phyloP scores from a whole-genome alignment of 2,888 invertebrate species.

The Cabera pusaria region DNA sequence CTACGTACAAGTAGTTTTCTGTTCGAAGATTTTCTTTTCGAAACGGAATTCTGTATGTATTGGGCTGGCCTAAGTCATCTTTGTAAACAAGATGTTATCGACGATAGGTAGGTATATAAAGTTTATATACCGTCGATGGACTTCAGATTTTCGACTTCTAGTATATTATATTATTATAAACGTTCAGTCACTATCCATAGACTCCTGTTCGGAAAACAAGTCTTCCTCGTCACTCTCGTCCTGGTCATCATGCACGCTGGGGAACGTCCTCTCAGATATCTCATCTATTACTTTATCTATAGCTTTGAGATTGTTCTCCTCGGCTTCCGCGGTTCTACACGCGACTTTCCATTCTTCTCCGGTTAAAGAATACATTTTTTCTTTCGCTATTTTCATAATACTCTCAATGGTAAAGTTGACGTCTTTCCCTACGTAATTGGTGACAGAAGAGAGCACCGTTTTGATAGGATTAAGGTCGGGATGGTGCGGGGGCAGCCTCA shows the following conservation, averaged over 20 bases:
- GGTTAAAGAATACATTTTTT: constrained; percentile 34
- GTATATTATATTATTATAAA: too few relatives aligned
- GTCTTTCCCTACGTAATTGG: constrained; percentile 37
- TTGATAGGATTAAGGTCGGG: constrained; percentile 40
- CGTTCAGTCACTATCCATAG: constrained; percentile 41
- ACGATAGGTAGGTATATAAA: too few relatives aligned
- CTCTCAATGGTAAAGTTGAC: constrained; percentile 34
- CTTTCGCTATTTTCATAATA: constrained; percentile 40
- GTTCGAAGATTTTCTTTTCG: too few relatives aligned
- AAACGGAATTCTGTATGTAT: too few relatives aligned
- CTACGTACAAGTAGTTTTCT: too few relatives aligned
- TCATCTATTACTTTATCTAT: constrained; percentile 42
- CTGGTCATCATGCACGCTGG: constrained; percentile 32
- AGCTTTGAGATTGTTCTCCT: constrained; percentile 40
- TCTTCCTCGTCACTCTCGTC: constrained; percentile 39
- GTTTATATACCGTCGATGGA: too few relatives aligned
- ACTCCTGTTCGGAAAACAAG: constrained; percentile 37
- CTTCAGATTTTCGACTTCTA: too few relatives aligned
- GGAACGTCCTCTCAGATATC: constrained; percentile 39
- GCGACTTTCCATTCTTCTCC: constrained; percentile 38
- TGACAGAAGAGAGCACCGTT: constrained; percentile 31
- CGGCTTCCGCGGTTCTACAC: constrained; percentile 34
- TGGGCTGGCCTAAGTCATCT: too few relatives aligned
- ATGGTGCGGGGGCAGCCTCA: constrained; percentile 37
- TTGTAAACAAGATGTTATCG: too few relatives aligned